phyloP scores from a whole-genome alignment of 2,113 vertebrate species.

The Cathartes aura region DNA sequence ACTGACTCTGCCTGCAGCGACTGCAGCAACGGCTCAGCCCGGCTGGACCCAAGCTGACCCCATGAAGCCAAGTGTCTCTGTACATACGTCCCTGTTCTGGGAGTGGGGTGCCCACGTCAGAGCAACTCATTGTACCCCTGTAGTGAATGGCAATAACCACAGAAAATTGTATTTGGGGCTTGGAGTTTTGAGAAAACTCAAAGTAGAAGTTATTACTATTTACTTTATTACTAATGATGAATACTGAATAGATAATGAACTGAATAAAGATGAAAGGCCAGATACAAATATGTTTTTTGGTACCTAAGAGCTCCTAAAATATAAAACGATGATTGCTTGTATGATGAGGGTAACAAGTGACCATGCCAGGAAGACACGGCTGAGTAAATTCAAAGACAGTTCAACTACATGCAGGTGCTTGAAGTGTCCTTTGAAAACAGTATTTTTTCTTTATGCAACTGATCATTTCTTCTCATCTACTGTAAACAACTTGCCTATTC shows the following conservation, averaged over 20 bases:
- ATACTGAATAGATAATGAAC: neutral
- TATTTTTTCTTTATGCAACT: neutral
- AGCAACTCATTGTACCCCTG: neutral
- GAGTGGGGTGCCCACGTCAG: accelerated
- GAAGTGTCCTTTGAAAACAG: neutral
- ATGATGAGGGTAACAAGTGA: neutral
- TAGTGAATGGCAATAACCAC: neutral
- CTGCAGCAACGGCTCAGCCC: accelerated
- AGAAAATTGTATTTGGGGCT: no score
- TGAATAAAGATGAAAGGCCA: neutral
- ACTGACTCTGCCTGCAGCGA: neutral
- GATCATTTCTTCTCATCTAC: neutral
- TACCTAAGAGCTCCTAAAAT: neutral
- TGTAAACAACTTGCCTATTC: neutral
- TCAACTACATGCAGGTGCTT: neutral
- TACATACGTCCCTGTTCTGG: neutral
- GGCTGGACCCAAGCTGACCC: neutral
- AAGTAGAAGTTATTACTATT: neutral
- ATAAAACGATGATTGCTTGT: neutral
- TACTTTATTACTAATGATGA: neutral
- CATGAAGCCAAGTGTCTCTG: neutral
- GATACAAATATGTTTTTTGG: neutral
- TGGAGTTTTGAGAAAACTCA: neutral
- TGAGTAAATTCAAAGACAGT: neutral
- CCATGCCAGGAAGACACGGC: neutral